Evolutionary conservation across 2,797 vertebrate genomes (phyloP).

Genomic region (Microctenopoma lineatum): DNA sequence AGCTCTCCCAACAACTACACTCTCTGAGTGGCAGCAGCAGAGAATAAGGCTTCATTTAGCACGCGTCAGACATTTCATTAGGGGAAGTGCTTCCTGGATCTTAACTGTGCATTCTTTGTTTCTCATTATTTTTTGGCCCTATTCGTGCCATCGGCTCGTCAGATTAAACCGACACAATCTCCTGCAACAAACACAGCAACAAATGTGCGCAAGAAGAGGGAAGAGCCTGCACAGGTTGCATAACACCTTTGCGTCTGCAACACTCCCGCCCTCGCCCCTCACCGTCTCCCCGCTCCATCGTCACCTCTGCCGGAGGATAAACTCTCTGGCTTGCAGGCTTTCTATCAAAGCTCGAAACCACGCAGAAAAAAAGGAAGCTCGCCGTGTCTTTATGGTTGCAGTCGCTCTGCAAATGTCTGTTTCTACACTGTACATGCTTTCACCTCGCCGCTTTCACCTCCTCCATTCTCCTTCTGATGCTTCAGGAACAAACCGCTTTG

Average conservation of each 20-base stretch:
- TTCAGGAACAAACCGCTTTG: conserved; percentile 73
- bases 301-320: conserved; percentile 75
- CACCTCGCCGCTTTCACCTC: conserved; percentile 23
- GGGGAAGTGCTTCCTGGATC: conserved; percentile 53
- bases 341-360: conserved; percentile 54
- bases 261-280: conserved; percentile 33
- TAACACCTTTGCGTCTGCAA: conserved; percentile 55
- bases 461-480: conserved; percentile 37
- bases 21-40: conserved; percentile 1
- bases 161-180: conserved; percentile 72
- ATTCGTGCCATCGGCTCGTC: conserved; percentile 63
- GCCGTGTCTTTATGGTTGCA: conserved; percentile 47
- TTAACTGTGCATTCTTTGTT: conserved; percentile 59
- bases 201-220: conserved; percentile 54
- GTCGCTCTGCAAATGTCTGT: conserved; percentile 47
- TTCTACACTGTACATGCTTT: conserved; percentile 52
- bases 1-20: no score
- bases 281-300: conserved; percentile 35
- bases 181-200: conserved; percentile 19
- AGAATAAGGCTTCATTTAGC: conserved; percentile 13
- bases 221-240: conserved; percentile 52
- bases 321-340: conserved; percentile 62
- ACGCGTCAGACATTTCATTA: conserved; percentile 63
- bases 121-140: conserved; percentile 58
- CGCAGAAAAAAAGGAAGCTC: conserved; percentile 29